Base-by-base conservation (phyloP, 1,140 invertebrate species). In the Lepidotrigona ventralis region DNA sequence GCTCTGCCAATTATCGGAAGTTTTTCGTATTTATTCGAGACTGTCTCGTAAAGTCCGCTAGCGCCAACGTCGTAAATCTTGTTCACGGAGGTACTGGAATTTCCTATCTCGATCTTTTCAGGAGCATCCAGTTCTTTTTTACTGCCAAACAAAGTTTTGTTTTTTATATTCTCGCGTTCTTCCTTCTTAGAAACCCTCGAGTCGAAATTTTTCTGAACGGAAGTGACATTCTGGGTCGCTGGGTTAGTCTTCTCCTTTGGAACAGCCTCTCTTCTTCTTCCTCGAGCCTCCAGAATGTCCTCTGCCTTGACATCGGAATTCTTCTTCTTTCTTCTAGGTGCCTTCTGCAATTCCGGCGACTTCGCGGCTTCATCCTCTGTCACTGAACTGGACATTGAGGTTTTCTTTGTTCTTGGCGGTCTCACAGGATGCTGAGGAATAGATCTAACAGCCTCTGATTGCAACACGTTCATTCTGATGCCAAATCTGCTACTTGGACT, bases 361-460 rank as follows among this genome's bases (percentile, higher is more conserved):
- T 86, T 86, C 19, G 29, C 14, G 14, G 83, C 82, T 19, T 89
- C 91, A 0, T 92, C 91, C 19, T 93, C 93, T 0, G 87, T 90
- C 6, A 89, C 88, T 1, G 90, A 91, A 39, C 91, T 91, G 11
- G 89, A 92, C 0, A 88, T 58, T 1, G 92, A 91, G 29, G 58
- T 91, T 77, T 94, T 94, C 80, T 94, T 94, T n/a, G 85, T 83
- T 26, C 94, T 88, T 0, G 94, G 94, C 1, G 94, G 94, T 73
- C 94, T 89, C 0, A 94, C 88, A 9, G 94, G 93, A 56, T 92
- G 90, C 51, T 87, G 58, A 39, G 88, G 39, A 0, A 54, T 68
- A 0, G 86, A 80, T 60, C 78, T 73, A 8, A 87, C 76, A 19
- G 83, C 29, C 1, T 89, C 74, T 15, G 89, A 66, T 9, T 87